Conservation (phyloP, 2,797 vertebrate genomes). For the Atherinosoma microstoma region DNA sequence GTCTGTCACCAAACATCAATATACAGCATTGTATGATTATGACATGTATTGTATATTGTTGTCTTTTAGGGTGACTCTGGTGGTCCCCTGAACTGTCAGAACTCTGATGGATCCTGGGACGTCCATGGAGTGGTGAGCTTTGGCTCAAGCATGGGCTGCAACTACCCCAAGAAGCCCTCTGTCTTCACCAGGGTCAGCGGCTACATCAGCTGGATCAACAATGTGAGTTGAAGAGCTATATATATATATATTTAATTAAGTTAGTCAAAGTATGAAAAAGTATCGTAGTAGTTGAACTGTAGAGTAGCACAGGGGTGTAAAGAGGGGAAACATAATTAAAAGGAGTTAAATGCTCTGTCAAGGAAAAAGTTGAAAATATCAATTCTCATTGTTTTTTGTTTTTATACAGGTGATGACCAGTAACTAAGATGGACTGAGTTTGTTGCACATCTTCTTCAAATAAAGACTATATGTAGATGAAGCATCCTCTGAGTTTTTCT, state of each 20-base stretch:
- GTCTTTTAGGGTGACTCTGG: constrained; percentile 88
- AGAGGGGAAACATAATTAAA: neutral
- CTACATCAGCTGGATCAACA: constrained; percentile 87
- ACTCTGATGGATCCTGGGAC: constrained; percentile 81
- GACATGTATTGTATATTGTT: neutral
- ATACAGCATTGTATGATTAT: neutral
- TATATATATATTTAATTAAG: too few species aligned
- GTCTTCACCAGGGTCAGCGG: constrained; percentile 90
- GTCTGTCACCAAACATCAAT: neutral
- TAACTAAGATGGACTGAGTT: constrained; percentile 56
- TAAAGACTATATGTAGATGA: constrained; percentile 39
- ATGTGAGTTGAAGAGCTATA: constrained; percentile 70
- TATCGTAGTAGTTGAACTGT: neutral
- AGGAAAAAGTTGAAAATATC: neutral
- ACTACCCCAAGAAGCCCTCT: constrained; percentile 87
- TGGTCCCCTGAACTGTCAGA: constrained; percentile 89
- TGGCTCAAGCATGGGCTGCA: constrained; percentile 87
- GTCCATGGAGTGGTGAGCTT: constrained; percentile 91
- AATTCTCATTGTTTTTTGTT: constrained; percentile 13
- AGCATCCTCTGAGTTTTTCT: neutral
- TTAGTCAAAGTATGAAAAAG: neutral
- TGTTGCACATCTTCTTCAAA: constrained; percentile 19
- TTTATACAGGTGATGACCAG: constrained; percentile 71
- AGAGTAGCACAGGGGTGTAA: neutral
- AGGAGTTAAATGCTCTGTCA: neutral